Percentiles rank a stretch among this genome's conserved stretches.
These are phyloP conservation scores for Lithosia quadra DNA, from an alignment of 2,888 invertebrate species.

Conservation along the genomic window DNA sequence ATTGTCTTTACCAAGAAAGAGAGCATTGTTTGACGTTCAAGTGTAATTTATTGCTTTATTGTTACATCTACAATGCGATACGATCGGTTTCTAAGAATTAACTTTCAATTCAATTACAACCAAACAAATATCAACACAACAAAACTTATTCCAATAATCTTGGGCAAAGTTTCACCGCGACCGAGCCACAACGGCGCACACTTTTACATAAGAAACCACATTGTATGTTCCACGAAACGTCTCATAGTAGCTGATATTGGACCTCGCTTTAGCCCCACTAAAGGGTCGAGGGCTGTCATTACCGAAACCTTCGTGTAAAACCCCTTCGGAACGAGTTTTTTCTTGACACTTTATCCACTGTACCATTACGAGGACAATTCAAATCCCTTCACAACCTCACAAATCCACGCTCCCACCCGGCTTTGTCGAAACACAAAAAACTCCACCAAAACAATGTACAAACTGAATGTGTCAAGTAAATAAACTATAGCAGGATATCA, in stretches of 20 bases:
- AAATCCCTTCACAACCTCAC: constrained; percentile 65
- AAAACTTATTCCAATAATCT: constrained; percentile 1
- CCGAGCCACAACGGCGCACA: constrained; percentile 36
- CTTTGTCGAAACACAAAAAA: constrained; percentile 58
- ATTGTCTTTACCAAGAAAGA: background rate
- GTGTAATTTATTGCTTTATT: background rate
- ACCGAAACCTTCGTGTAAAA: constrained; percentile 65
- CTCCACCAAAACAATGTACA: constrained; percentile 48
- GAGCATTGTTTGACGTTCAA: background rate
- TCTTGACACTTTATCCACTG: constrained; percentile 63
- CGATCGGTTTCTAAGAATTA: background rate
- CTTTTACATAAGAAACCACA: constrained; percentile 38
- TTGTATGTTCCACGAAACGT: constrained; percentile 49
- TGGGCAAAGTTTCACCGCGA: constrained; percentile 43
- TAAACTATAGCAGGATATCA: background rate
- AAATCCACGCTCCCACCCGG: constrained; percentile 58
- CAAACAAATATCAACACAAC: constrained; percentile 31
- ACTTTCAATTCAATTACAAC: constrained; percentile 16
- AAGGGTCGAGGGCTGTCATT: constrained; percentile 69
- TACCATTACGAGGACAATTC: constrained; percentile 52
- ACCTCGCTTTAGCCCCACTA: constrained; percentile 57
- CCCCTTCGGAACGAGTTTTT: constrained; percentile 60
- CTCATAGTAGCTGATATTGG: constrained; percentile 46
- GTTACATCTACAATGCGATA: background rate
- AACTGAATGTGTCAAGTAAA: background rate